Conservation (phyloP, 2,113 vertebrate species). For the Pteronura brasiliensis region DNA sequence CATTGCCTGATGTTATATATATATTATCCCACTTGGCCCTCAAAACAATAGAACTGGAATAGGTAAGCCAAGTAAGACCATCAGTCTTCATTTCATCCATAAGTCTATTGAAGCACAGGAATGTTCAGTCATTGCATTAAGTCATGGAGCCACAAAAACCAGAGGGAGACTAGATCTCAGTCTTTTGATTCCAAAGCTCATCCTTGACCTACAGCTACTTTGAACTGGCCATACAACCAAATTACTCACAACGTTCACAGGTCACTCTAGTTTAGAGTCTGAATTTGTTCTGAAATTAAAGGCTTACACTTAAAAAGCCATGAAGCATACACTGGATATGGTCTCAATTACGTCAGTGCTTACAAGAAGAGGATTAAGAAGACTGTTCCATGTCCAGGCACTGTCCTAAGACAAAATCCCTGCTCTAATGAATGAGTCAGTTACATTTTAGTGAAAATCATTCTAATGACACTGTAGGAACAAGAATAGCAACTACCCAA, state of each 20-base stretch:
- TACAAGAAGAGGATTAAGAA: not conserved
- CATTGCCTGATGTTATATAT: not conserved
- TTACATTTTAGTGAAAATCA: not conserved
- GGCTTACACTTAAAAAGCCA: not conserved
- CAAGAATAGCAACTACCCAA: not conserved
- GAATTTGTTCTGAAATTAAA: slow-evolving; percentile 10
- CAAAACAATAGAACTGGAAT: not conserved
- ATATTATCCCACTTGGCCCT: not conserved
- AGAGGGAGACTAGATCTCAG: not conserved
- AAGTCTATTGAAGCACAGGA: not conserved
- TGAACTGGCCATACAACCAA: not conserved
- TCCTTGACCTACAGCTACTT: not conserved
- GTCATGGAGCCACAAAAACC: not conserved
- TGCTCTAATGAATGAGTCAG: not conserved
- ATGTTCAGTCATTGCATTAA: not conserved
- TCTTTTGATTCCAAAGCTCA: not conserved
- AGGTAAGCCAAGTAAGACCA: not conserved
- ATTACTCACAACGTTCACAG: not conserved
- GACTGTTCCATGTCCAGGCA: not conserved
- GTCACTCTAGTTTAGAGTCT: not conserved
- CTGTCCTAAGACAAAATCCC: not conserved
- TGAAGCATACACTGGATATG: not conserved
- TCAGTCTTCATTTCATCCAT: not conserved
- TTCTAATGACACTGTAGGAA: not conserved
- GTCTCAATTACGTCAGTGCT: not conserved